Percentiles rank a stretch among this genome's conserved stretches.
phyloP scores from a whole-genome alignment of 1,140 invertebrate genomes.

The Acromyrmex heyeri region DNA sequence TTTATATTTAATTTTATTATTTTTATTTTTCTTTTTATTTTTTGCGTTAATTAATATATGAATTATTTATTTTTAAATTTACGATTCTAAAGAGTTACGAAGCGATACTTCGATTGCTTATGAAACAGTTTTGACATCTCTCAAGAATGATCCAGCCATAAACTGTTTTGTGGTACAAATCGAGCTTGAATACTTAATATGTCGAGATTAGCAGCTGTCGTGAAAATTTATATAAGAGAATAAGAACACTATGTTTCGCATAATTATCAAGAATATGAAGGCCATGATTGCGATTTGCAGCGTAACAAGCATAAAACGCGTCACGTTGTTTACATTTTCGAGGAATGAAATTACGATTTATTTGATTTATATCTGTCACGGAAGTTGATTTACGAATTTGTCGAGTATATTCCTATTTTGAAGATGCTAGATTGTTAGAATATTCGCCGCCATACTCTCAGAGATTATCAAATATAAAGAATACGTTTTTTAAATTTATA shows the following conservation, averaged over 20 bases:
- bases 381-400: conserved; percentile 57
- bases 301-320: conserved; percentile 43
- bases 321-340: conserved; percentile 40
- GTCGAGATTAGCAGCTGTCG: conserved; percentile 29
- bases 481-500: not conserved
- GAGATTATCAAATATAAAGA: not conserved
- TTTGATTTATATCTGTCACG: conserved; percentile 54
- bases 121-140: not conserved
- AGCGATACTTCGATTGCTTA: not conserved
- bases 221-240: not conserved
- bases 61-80: not conserved
- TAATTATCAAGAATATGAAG: conserved; percentile 45
- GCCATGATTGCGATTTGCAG: conserved; percentile 21
- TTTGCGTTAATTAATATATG: not conserved
- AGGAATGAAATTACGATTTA: conserved; percentile 35
- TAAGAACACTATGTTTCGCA: not conserved
- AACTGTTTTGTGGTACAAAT: not conserved
- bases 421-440: conserved; percentile 10
- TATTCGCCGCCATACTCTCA: not conserved
- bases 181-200: not conserved
- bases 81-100: not conserved
- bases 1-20: not conserved
- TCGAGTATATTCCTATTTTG: not conserved
- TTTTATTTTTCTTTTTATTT: not conserved
- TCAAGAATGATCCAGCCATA: not conserved